Evolutionary conservation across 2,888 invertebrate genomes (phyloP), one percentile per base, ranked within the genome.

Genomic region (Cephus sareptanus): DNA sequence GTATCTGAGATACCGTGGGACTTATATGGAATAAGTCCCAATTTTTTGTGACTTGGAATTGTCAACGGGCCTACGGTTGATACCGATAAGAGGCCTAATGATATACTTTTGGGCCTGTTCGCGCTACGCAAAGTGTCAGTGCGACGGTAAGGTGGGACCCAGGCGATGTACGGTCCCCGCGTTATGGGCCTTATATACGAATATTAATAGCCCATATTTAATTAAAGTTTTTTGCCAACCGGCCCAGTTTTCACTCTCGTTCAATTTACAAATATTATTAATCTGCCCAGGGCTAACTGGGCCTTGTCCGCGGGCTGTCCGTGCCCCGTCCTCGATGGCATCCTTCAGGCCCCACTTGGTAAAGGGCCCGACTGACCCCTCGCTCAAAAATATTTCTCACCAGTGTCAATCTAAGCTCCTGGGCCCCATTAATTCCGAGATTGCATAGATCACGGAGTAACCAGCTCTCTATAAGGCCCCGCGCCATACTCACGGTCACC

Each of bases 141-240:
- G 1, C 56, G 6, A 77, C n/a, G 33, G 33, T 11, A 75, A 75
- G 35, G 75, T 40, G 31, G 15, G 56, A 2, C 56, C 56, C 40
- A 71, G 31, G 37, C 74, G 31, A n/a, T 34, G 30, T 37, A 76
- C 68, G 6, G 23, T 30, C 9, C 12, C 23, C 30, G 33, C 35
- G 73, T 35, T 35, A 30, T 35, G 34, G 30, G 74, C 73, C 75
- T 40, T 71, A 69, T 75, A 69, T 69, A 75, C 76, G 37, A 56
- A 77, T 77, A 78, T 78, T 81, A 80, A 81, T 80, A 79, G 77
- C 77, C 69, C 77, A 77, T 77, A 74, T 73, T 80, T 78, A 78
- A 81, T 81, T 75, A 78, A 78, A 77, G 69, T 33, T 79, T 79
- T 78, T 81, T 69, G 37, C 75, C 56, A 76, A 73, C 56, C 76